Evolutionary conservation across 1,140 invertebrate species (phyloP).

Genomic region (Polyergus mexicanus): DNA sequence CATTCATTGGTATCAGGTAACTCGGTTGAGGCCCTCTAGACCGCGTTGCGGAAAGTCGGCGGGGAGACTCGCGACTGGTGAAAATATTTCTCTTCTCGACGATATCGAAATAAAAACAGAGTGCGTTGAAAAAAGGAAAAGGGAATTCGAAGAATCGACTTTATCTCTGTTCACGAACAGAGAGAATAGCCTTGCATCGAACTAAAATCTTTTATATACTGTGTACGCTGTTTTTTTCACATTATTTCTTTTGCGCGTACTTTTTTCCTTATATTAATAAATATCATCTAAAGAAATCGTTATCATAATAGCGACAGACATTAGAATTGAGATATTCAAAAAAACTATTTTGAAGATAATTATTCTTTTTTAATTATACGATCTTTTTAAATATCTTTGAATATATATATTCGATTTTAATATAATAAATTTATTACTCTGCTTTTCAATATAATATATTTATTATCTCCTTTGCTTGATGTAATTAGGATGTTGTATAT

Average conservation of each 20-base stretch:
- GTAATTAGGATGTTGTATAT: background rate
- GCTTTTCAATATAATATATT: no score
- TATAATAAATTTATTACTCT: background rate
- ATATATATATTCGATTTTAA: background rate
- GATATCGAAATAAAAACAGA: conserved; percentile 61
- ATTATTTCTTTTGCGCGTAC: background rate
- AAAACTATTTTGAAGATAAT: background rate
- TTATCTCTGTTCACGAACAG: conserved; percentile 73
- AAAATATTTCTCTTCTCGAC: conserved; percentile 61
- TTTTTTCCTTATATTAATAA: background rate
- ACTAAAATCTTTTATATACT: conserved; percentile 24
- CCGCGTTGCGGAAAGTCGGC: conserved; percentile 48
- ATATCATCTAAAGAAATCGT: background rate
- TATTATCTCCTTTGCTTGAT: background rate
- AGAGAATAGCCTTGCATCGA: conserved; percentile 63
- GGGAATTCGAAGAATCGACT: conserved; percentile 76
- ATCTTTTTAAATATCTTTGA: background rate
- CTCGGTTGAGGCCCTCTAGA: conserved; percentile 63
- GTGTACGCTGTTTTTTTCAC: conserved; percentile 44
- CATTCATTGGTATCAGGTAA: conserved; percentile 81
- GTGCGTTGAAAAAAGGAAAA: conserved; percentile 52
- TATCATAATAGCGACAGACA: background rate
- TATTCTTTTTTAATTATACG: background rate
- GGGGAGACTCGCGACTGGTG: conserved; percentile 54
- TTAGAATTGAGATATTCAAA: background rate